Evolutionary conservation across 1,140 invertebrate species (phyloP), one percentile per base, ranked within the genome.

Genomic region (Pteromalus puparum): DNA sequence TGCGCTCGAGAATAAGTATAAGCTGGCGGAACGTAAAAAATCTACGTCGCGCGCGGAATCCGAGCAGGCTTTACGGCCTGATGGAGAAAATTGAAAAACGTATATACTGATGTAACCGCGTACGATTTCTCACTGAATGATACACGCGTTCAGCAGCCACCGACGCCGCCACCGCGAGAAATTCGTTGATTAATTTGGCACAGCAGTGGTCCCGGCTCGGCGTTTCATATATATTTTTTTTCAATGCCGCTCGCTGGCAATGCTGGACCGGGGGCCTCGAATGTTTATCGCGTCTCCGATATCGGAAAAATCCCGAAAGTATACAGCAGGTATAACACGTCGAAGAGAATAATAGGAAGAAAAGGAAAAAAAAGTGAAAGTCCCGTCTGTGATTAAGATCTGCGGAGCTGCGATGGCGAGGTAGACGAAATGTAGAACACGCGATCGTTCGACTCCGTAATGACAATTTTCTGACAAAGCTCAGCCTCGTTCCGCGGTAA

Each of bases 231-330:
- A 18, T 24, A 24, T 26, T 72, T 26, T 30, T 15, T 5, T 34
- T 34, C 30, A 34, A 0, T 30, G 13, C 12, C 13, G 68, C 28
- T 6, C 38, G 38, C 38, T 42, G 38, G 38, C 38, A 42, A 72
- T 0, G 13, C n/a, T 24, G 9, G n/a, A 48, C 46, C 38, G 13
- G 18, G 13, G 18, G 28, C 24, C 26, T 53, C 24, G 48, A 77
- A 77, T 53, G 30, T 65, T 78, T 78, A 78, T 65, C 21, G 53
- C 76, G 7, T 78, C 48, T 3, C n/a, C 76, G 48, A 78, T 78
- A 61, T 65, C 26, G 76, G 74, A 61, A 78, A 78, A 78, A 30
- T 65, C 46, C 15, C 13, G 21, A 46, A 75, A 76, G 61, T 65
- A 30, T 28, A 9, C 3, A 30, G 53, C 26, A 30, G 3, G 26